Conservation (phyloP, 2,888 invertebrate genomes). For the Bembecia ichneumoniformis region DNA sequence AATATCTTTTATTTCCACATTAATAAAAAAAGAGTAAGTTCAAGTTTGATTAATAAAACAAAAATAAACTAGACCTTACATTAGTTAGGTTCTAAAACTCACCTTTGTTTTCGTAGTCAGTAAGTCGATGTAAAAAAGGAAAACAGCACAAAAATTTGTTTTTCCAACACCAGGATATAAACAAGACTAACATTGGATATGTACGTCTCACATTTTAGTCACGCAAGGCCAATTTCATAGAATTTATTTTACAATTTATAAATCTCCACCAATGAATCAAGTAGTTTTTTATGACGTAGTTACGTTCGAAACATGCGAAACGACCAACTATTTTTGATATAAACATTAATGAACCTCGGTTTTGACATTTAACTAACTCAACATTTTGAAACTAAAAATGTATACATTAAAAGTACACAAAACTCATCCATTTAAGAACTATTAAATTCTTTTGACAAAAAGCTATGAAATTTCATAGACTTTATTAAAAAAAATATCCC, state of each 20-base stretch:
- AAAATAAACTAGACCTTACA: no score
- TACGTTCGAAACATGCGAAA: neutral
- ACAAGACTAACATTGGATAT: neutral
- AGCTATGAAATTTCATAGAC: no score
- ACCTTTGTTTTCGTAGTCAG: neutral
- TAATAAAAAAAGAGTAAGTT: no score
- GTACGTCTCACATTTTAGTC: constrained; percentile 7
- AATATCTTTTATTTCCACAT: no score
- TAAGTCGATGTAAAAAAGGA: neutral
- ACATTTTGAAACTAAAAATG: no score
- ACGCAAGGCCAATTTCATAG: constrained; percentile 9
- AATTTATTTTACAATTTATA: neutral
- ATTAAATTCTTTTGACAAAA: no score
- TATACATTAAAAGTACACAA: no score
- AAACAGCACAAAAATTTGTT: neutral
- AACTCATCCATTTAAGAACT: no score
- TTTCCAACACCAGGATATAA: neutral
- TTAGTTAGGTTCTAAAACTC: neutral
- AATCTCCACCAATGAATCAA: neutral
- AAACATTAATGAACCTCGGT: neutral
- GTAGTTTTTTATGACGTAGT: neutral
- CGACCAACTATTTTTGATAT: neutral
- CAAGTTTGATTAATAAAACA: no score
- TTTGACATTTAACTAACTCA: neutral
- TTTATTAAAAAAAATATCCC: no score